Evolutionary conservation across 2,797 vertebrate genomes (phyloP), one percentile per base, ranked within the genome.

Genomic region (Synaphobranchus kaupii): DNA sequence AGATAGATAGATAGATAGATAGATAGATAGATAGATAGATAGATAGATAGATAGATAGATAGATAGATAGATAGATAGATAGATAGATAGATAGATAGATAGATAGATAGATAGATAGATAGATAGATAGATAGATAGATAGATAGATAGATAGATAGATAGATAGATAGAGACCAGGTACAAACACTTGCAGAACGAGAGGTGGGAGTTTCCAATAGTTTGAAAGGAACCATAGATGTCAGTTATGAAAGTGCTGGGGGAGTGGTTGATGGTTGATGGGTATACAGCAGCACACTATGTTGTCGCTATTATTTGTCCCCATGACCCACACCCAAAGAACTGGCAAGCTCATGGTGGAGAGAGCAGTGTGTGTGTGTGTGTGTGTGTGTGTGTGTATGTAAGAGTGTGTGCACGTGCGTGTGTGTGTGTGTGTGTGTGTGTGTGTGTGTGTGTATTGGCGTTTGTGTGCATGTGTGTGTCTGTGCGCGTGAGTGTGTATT

Each of bases 381-480:
- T 78, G 60, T 87, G 63, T 87, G 82, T 87, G 80, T 54, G 82
- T 73, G 86, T 71, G 31, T 84, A 52, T 47, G 52, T 56, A 63
- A 84, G 71, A 80, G 71, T 87, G 83, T 84, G 47, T 25, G 39
- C 73, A 52, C 10, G 58, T 50, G 22, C 44, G 84, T 73, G 48
- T 73, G 76, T 54, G 20, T 34, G 34, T 48, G 83, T 54, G 34
- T 60, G 83, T 47, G 34, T 34, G 60, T 39, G 71, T 48, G 60
- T 39, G 15, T 71, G 60, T 54, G 47, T 80, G 71, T 66, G 44
- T 34, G 39, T 68, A 39, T 66, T 7, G 47, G 34, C 68, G 60
- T 48, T 34, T 63, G 85, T 34, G 48, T n/a, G 80, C 8, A 60
- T 15, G 60, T 84, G 82, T 84, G 82, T 71, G 50, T 86, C 50